These are phyloP conservation scores for Penaeus vannamei DNA, from an alignment of 1,140 invertebrate species.

Conservation along the genomic window DNA sequence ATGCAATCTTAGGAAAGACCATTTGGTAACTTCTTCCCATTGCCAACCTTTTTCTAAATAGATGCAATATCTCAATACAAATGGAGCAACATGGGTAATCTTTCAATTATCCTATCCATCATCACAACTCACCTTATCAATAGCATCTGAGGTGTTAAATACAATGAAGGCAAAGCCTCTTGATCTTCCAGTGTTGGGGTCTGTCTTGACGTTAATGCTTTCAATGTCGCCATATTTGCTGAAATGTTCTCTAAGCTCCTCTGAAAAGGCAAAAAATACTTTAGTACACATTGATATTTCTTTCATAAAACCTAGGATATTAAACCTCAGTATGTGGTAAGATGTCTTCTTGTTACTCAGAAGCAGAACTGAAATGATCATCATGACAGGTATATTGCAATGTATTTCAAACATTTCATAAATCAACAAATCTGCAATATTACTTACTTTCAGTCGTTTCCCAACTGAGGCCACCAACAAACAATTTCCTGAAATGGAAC, in stretches of 20 bases:
- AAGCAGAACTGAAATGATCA: constrained; percentile 44
- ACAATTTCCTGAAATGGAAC: constrained; percentile 90
- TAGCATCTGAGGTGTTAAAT: constrained; percentile 87
- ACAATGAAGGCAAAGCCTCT: constrained; percentile 96
- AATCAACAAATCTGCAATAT: neutral
- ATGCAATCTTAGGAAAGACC: too few species aligned
- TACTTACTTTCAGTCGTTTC: constrained; percentile 97
- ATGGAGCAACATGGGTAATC: neutral
- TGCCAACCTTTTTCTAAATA: too few species aligned
- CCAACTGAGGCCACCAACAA: constrained; percentile 97
- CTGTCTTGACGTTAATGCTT: constrained; percentile 94
- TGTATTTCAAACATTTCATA: neutral
- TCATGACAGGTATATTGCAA: too few species aligned
- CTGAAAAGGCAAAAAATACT: constrained; percentile 75
- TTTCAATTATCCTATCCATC: neutral
- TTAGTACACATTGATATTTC: neutral
- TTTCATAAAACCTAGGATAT: neutral
- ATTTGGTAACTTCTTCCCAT: too few species aligned
- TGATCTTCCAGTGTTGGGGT: constrained; percentile 89
- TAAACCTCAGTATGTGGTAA: constrained; percentile 28
- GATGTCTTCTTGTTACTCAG: constrained; percentile 36
- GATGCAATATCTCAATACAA: neutral
- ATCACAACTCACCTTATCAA: constrained; percentile 84
- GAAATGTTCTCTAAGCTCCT: constrained; percentile 93
- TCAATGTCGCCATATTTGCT: constrained; percentile 91